Evolutionary conservation across 2,888 invertebrate species (phyloP).

Genomic region (Mechanitis mazaeus): DNA sequence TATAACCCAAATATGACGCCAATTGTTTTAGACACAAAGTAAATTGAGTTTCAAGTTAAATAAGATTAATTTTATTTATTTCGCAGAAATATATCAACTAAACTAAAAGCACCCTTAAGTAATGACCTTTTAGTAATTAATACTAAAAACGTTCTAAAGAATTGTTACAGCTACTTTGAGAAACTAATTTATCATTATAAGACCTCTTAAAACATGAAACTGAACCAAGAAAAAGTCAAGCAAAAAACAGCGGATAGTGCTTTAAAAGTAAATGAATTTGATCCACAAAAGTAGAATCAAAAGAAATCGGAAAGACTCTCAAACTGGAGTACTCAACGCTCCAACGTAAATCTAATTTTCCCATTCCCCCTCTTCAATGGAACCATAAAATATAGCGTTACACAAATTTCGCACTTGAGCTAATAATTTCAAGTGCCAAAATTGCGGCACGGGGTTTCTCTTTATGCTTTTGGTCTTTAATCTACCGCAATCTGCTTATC

Average conservation of each 20-base stretch:
- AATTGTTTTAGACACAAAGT: no score
- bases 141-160: no score
- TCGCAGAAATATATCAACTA: no score
- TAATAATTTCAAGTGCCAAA: constrained; percentile 57
- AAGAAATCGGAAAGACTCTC: constrained; percentile 24
- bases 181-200: constrained; percentile 1
- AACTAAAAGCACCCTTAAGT: no score
- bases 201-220: background rate
- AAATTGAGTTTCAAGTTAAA: no score
- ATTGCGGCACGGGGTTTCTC: constrained; percentile 51
- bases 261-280: constrained; percentile 10
- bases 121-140: no score
- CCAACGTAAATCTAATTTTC: constrained; percentile 73
- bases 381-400: constrained; percentile 62
- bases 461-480: constrained; percentile 74
- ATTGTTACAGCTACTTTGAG: background rate
- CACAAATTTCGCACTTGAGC: constrained; percentile 62
- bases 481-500: constrained; percentile 76
- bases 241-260: constrained; percentile 10
- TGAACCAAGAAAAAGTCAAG: background rate
- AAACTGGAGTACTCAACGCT: constrained; percentile 59
- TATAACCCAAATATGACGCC: no score
- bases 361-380: constrained; percentile 48
- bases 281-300: constrained; percentile 16
- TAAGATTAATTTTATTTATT: no score